phyloP scores from a whole-genome alignment of 2,113 vertebrate species.

The Pachypanchax playfairii region DNA sequence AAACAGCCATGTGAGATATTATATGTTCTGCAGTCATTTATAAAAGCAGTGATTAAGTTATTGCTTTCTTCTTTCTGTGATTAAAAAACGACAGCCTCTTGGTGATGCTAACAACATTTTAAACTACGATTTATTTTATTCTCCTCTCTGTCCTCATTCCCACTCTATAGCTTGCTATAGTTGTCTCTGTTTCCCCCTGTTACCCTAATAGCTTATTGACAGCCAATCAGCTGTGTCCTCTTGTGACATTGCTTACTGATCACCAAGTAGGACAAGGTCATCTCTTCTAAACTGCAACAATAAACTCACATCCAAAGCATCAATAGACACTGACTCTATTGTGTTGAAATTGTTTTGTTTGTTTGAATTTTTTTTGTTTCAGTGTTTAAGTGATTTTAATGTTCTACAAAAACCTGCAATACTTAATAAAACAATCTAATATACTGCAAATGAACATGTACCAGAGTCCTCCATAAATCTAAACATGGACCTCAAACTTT shows the following conservation, averaged over 20 bases:
- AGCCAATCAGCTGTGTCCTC: conserved; percentile 68
- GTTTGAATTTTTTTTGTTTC: too few relatives aligned
- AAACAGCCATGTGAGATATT: background rate
- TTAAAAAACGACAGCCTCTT: background rate
- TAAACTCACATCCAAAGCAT: background rate
- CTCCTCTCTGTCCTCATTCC: background rate
- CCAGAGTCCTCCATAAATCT: too few relatives aligned
- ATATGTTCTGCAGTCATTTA: background rate
- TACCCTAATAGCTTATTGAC: conserved; percentile 82
- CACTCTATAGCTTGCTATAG: conserved; percentile 8
- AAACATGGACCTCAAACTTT: too few relatives aligned
- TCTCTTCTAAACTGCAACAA: conserved; percentile 3
- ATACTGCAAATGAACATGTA: too few relatives aligned
- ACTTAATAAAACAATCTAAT: too few relatives aligned
- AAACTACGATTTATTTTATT: background rate
- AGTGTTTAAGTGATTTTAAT: too few relatives aligned
- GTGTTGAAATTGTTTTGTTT: too few relatives aligned
- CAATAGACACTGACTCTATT: too few relatives aligned
- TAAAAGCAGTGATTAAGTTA: background rate
- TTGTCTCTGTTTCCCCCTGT: conserved; percentile 26
- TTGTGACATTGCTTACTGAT: conserved; percentile 59
- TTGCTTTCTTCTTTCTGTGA: background rate
- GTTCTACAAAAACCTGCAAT: too few relatives aligned
- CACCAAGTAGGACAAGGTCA: conserved; percentile 81
- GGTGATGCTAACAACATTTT: background rate